Base-by-base conservation (phyloP, 2,888 invertebrate species). In the Pandemis corylana region DNA sequence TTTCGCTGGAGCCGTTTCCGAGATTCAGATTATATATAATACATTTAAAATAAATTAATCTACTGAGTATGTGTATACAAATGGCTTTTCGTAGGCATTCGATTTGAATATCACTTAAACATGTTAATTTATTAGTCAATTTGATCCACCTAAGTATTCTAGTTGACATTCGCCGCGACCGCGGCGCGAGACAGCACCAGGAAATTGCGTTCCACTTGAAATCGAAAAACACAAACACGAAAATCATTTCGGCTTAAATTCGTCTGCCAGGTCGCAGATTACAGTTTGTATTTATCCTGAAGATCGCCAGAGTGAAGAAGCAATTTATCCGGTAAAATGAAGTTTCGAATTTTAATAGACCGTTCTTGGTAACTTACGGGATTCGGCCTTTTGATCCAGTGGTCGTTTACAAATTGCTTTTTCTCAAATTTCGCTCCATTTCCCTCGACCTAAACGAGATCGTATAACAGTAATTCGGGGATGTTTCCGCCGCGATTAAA, bases 281-380 rank as follows among this genome's bases (percentile, higher is more conserved):
- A 88, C 84, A 85, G 84, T 81, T 84, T 83, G 80, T 91, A 87
- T 92, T 92, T 93, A 91, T 89, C 85, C 90, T 89, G 82, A 85
- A 87, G 85, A 91, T 90, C 87, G 86, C 85, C 83, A 88, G 89
- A 90, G 90, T 91, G 89, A 89, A 90, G 90, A 90, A 92, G 92
- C 91, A 94, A 93, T 93, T 94, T 92, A 90, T 88, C 84, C 85
- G 83, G 84, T 83, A 86, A 92, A 92, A 93, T 90, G 88, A 93
- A 93, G 88, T 93, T 93, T 91, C 87, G 89, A 92, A 93, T 92
- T 93, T 92, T 92, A 92, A 93, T 91, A 89, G 88, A 86, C 83
- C 84, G 84, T 83, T 84, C 85, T 84, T 82, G 84, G 83, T 84
- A 85, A 81, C 84, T 87, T 84, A 81, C 85, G 83, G 85, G 86